Conservation (phyloP, 64 coral and sea anemone genomes). For the Anthopleura sola region DNA sequence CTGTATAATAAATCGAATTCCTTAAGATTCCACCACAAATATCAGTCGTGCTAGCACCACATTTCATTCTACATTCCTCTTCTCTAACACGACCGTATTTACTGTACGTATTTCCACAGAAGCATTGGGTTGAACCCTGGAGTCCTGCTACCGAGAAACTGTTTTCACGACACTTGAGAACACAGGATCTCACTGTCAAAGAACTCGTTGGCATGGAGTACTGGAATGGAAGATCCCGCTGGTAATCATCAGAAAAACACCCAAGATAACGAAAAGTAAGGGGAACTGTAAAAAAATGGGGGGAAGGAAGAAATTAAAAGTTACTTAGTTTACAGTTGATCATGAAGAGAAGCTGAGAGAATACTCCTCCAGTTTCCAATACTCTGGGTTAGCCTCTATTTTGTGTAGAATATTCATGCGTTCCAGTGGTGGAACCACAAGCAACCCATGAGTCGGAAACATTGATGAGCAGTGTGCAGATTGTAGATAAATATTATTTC, state of each 20-base stretch:
- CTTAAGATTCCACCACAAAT: slow-evolving; percentile 65
- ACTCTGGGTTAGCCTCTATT: too few relatives aligned
- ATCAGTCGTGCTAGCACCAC: slow-evolving; percentile 29
- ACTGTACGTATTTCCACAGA: slow-evolving; percentile 66
- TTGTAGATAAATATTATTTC: not conserved
- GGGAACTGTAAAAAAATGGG: slow-evolving; percentile 2
- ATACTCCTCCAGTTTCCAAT: too few relatives aligned
- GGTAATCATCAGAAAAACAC: slow-evolving; percentile 34
- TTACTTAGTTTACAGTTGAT: too few relatives aligned
- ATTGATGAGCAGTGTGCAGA: not conserved
- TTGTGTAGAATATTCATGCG: too few relatives aligned
- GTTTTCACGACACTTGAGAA: slow-evolving; percentile 39
- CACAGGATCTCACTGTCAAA: slow-evolving; percentile 51
- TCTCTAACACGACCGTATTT: slow-evolving; percentile 59
- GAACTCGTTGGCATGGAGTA: slow-evolving; percentile 37
- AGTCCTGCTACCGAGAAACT: slow-evolving; percentile 62
- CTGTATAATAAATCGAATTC: slow-evolving; percentile 71
- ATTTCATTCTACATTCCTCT: slow-evolving; percentile 54
- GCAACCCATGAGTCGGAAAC: too few relatives aligned
- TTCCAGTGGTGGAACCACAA: too few relatives aligned
- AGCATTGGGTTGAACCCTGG: slow-evolving; percentile 55
- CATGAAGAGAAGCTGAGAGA: too few relatives aligned
- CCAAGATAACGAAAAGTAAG: slow-evolving; percentile 34
- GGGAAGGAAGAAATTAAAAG: not conserved
- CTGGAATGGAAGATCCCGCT: slow-evolving; percentile 37